Evolutionary conservation across 1,140 invertebrate species (phyloP).

Genomic region (Phymorhynchus buccinoides): DNA sequence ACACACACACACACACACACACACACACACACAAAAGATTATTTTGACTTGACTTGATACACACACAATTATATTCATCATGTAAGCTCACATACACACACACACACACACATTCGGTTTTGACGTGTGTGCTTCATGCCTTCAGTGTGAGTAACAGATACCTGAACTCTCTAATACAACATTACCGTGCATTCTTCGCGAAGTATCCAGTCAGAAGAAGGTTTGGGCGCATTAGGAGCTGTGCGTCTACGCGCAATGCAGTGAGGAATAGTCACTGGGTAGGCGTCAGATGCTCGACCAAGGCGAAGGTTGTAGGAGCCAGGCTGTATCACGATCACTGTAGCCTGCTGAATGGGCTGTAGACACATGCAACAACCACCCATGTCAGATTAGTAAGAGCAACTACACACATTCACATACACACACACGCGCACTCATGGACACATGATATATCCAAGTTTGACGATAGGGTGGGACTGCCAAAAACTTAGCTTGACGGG

Average conservation of each 20-base stretch:
- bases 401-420: too few relatives aligned
- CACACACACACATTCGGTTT: too few relatives aligned
- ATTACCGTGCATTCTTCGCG: slow-evolving; percentile 65
- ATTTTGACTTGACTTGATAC: too few relatives aligned
- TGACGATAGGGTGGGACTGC: too few relatives aligned
- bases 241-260: slow-evolving; percentile 84
- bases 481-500: too few relatives aligned
- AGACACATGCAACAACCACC: too few relatives aligned
- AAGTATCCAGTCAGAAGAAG: slow-evolving; percentile 77
- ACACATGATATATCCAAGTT: too few relatives aligned
- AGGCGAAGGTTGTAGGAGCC: slow-evolving; percentile 91
- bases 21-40: not conserved
- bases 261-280: slow-evolving; percentile 88
- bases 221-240: slow-evolving; percentile 60
- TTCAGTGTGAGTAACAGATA: not conserved
- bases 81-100: too few relatives aligned
- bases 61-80: too few relatives aligned
- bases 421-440: too few relatives aligned
- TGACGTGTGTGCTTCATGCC: not conserved
- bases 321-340: slow-evolving; percentile 92
- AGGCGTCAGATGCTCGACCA: slow-evolving; percentile 89
- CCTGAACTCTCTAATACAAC: too few relatives aligned
- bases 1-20: not conserved
- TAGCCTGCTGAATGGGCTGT: slow-evolving; percentile 66
- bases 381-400: too few relatives aligned